Evolutionary conservation across 2,888 invertebrate genomes (phyloP), one percentile per base, ranked within the genome.

Genomic region (Troglohyphantes excavatus): DNA sequence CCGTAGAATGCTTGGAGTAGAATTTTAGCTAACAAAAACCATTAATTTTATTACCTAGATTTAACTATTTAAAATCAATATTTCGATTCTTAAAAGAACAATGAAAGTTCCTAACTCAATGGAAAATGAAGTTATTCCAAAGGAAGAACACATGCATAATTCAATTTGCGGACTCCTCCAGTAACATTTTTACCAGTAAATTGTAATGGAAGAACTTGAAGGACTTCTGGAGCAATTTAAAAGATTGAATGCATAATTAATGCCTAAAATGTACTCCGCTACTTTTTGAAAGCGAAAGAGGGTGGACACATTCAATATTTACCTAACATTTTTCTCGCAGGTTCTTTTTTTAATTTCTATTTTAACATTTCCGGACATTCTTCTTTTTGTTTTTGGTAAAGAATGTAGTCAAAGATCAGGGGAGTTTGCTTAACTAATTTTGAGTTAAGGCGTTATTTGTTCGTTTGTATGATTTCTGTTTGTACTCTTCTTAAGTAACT

Each of bases 231-330:
- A 59, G 21, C 29, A 75, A 19, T 53, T 53, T 53, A 53, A n/a
- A 53, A 53, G 46, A 9, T 59, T 9, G 61, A 75, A 61, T 75
- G 75, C 75, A 75, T 75, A 59, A 75, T 75, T 75, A 59, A 75
- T 19, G 59, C 26, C 59, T 59, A 7, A 59, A 75, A 59, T 59
- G 27, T 53, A 53, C 53, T 53, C 53, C 0, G 5, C 53, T 53
- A 39, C n/a, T 13, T 53, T n/a, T 53, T 53, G 53, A 53, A 53
- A 53, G 53, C n/a, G n/a, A 53, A 53, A 13, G 53, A n/a, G 17
- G n/a, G 17, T 33, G 53, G 53, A n/a, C 53, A 17, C 17, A n/a
- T 53, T n/a, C 53, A 53, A 53, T 53, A 53, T 53, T 53, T 53
- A 53, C 53, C 5, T 17, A 53, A n/a, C 17, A 2, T 5, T 53